These are phyloP conservation scores for Parazoanthus swiftii DNA, from an alignment of 92 coral and sea anemone genomes.

Conservation along the genomic window DNA sequence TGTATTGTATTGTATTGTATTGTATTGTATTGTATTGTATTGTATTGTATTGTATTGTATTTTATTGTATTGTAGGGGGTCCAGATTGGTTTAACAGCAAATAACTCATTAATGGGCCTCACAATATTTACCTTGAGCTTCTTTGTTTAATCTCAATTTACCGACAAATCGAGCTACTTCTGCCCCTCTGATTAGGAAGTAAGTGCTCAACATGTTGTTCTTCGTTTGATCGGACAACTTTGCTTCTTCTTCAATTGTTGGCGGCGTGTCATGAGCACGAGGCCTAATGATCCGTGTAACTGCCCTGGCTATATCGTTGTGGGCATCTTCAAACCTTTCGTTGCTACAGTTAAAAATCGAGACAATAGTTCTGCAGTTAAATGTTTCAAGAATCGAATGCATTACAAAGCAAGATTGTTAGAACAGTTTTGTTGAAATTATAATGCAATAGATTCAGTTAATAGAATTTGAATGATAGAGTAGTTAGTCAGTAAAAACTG, in stretches of 20 bases:
- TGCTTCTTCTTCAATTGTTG: not conserved
- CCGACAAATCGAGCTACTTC: constrained; percentile 12
- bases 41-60: too few species aligned
- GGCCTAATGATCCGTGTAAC: not conserved
- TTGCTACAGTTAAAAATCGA: not conserved
- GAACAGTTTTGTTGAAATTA: too few species aligned
- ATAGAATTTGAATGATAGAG: too few species aligned
- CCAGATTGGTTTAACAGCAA: too few species aligned
- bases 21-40: too few species aligned
- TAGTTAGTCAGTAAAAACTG: too few species aligned
- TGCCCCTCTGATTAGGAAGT: constrained; percentile 8
- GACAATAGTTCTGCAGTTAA: not conserved
- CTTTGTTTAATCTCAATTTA: not conserved
- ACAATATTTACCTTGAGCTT: not conserved
- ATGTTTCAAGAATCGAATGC: not conserved
- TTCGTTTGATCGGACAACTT: not conserved
- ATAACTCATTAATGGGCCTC: not conserved
- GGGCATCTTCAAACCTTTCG: not conserved
- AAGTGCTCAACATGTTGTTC: not conserved
- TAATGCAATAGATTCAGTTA: too few species aligned
- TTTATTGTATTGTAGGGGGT: too few species aligned
- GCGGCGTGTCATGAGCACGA: not conserved
- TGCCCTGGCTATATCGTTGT: not conserved
- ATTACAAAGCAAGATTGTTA: too few species aligned
- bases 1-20: too few species aligned